These are phyloP conservation scores for Terrapene triunguis DNA, from an alignment of 2,113 vertebrate species.

Conservation along the genomic window DNA sequence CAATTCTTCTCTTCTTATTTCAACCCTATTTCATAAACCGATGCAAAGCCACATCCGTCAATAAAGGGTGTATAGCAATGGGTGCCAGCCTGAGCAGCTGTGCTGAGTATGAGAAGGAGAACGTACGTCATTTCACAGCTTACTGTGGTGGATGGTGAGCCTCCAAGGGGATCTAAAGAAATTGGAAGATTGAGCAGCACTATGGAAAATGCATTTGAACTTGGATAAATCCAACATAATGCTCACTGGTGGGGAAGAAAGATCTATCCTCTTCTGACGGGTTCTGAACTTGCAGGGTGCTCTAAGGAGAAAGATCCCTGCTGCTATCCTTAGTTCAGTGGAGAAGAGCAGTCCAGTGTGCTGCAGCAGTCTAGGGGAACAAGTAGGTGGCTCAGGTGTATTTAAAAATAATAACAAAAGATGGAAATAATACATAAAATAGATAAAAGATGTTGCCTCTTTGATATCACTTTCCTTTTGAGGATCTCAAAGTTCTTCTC, in stretches of 20 bases:
- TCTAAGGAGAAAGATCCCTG: not conserved
- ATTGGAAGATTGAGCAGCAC: not conserved
- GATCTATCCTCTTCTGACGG: not conserved
- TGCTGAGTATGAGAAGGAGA: not conserved
- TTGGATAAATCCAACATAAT: not conserved
- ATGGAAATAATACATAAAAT: not conserved
- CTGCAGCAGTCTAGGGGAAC: not conserved
- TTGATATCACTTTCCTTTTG: not conserved
- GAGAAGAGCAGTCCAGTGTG: not conserved
- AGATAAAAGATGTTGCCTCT: no score
- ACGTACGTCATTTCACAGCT: not conserved
- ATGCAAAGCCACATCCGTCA: not conserved
- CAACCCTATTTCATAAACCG: fast-evolving
- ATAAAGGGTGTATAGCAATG: not conserved
- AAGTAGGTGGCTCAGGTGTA: not conserved
- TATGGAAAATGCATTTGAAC: not conserved
- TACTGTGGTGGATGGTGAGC: not conserved
- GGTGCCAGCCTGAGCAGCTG: not conserved
- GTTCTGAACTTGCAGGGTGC: not conserved
- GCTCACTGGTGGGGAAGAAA: not conserved
- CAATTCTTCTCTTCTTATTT: not conserved
- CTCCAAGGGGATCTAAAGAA: not conserved
- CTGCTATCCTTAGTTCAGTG: not conserved
- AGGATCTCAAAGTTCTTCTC: not conserved
- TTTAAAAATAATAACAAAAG: not conserved